Evolutionary conservation across 2,797 vertebrate genomes (phyloP).

Genomic region (Nannoperca obscura): DNA sequence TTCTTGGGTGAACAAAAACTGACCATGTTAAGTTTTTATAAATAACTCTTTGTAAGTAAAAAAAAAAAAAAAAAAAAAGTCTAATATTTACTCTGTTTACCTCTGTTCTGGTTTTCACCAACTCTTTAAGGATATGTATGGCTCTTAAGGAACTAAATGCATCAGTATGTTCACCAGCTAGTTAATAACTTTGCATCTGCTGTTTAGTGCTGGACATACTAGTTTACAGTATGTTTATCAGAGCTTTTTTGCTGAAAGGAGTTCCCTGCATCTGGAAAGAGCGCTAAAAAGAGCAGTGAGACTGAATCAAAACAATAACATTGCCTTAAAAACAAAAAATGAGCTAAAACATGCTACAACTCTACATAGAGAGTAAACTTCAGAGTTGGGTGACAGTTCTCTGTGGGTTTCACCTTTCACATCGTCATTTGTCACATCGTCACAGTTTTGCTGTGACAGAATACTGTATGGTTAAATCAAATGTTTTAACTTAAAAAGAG

Average conservation of each 20-base stretch:
- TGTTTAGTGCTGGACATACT: background rate
- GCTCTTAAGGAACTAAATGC: background rate
- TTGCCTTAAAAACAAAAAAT: background rate
- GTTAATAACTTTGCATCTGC: background rate
- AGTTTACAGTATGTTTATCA: too few species aligned
- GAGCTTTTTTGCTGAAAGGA: too few species aligned
- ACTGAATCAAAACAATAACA: too few species aligned
- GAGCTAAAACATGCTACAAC: background rate
- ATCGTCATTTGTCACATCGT: background rate
- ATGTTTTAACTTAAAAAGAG: background rate
- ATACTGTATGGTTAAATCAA: background rate
- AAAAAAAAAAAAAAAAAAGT: too few species aligned
- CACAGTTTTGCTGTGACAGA: background rate
- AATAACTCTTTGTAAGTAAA: background rate
- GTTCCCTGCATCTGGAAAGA: too few species aligned
- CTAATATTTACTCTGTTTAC: background rate
- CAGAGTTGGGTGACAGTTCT: background rate
- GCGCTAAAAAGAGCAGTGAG: too few species aligned
- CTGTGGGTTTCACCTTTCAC: background rate
- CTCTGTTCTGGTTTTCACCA: background rate
- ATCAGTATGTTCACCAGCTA: background rate
- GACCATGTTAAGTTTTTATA: constrained; percentile 18
- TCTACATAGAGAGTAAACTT: background rate
- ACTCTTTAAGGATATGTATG: background rate
- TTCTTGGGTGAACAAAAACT: constrained; percentile 33